Evolutionary conservation across 2,888 invertebrate genomes (phyloP).

Genomic region (Leucozona laternaria): DNA sequence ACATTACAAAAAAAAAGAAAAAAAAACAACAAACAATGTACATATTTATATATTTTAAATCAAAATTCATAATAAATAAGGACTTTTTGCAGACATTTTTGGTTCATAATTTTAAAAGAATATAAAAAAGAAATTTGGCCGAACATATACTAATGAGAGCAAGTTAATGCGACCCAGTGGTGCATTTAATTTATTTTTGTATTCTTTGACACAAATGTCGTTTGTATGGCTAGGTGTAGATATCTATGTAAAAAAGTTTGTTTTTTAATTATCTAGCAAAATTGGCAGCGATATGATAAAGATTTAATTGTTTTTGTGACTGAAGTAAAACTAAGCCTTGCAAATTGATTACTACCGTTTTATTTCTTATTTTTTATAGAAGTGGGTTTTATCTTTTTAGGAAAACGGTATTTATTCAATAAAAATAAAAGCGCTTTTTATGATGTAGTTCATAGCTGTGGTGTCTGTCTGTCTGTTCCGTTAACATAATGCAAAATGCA

Average conservation of each 20-base stretch:
- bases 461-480: not conserved
- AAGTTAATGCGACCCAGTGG: not conserved
- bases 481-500: not conserved
- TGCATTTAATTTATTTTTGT: not conserved
- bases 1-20: too few relatives aligned
- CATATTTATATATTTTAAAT: too few relatives aligned
- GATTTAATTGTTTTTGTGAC: not conserved
- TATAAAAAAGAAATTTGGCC: too few relatives aligned
- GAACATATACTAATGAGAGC: too few relatives aligned
- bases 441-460: not conserved
- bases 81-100: too few relatives aligned
- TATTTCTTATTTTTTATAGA: not conserved
- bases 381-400: not conserved
- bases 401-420: not conserved
- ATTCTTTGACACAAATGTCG: not conserved
- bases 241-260: not conserved
- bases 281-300: not conserved
- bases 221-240: not conserved
- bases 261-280: conserved; percentile 5
- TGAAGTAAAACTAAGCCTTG: not conserved
- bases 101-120: too few relatives aligned
- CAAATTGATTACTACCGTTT: not conserved
- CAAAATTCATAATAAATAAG: too few relatives aligned
- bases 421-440: not conserved
- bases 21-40: too few relatives aligned